Percentiles rank a stretch among this genome's conserved stretches.
Evolutionary conservation across 2,113 vertebrate genomes (phyloP).

Genomic region (Hemichromis elongatus): DNA sequence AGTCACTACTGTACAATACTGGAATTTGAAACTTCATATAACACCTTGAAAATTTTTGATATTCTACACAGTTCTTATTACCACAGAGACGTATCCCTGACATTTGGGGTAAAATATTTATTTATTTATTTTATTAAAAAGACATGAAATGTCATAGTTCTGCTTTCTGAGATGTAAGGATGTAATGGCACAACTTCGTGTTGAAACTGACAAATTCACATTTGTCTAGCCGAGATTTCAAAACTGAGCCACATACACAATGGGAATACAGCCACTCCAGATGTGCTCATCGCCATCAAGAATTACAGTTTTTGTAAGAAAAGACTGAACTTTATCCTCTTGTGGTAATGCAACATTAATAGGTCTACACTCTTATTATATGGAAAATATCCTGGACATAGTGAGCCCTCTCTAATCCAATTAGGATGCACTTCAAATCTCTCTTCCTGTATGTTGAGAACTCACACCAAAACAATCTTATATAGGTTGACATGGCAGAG

Average conservation of each 20-base stretch:
- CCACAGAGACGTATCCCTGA: not conserved
- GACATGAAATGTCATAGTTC: not conserved
- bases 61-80: not conserved
- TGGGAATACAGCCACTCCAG: slow-evolving; percentile 40
- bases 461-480: not conserved
- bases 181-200: not conserved
- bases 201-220: not conserved
- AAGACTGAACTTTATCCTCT: slow-evolving; percentile 49
- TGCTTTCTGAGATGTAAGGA: not conserved
- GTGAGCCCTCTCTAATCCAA: slow-evolving; percentile 6
- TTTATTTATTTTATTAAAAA: not conserved
- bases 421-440: not conserved
- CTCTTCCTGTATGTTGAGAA: not conserved
- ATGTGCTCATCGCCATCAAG: slow-evolving; percentile 42
- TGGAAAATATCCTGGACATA: not conserved
- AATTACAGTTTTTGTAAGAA: slow-evolving; percentile 43
- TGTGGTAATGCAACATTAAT: slow-evolving; percentile 23
- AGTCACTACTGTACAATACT: not conserved
- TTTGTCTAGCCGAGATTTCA: not conserved
- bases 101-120: not conserved
- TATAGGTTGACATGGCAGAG: not conserved
- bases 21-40: not conserved
- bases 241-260: not conserved
- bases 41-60: not conserved
- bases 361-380: slow-evolving; percentile 13